Base-by-base conservation (phyloP, 2,888 invertebrate genomes). In the Ferrisia virgata region DNA sequence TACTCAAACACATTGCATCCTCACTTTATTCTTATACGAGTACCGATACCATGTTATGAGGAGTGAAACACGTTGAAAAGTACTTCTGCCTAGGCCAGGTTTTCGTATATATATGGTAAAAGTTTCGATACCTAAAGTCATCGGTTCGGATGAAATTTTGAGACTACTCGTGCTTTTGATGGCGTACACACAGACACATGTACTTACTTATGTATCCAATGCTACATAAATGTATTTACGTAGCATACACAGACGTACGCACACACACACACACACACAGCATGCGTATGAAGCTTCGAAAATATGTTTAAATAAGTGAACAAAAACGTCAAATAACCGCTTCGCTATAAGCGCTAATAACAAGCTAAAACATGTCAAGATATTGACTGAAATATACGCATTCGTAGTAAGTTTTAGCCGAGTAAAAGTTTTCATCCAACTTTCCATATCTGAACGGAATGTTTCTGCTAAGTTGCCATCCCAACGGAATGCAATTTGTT, bases 371-470 rank as follows among this genome's bases (percentile, higher is more conserved):
- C 64, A 64, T 28, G 64, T 64, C 64, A 64, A 64, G 64, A 64
- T 64, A 64, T 64, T 64, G 64, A 64, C 64, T 64, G 64, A 64
- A 64, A 28, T 64, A 64, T 64, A 64, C 28, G 64, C 64, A 64
- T 64, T 64, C 64, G 28, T 64, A 28, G 28, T 64, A 64, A 64
- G 64, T 64, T 64, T 64, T 64, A 58, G 28, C 13, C 64, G 5
- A 64, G 64, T 64, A 64, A 64, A 64, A 64, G 64, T 64, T 64
- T 64, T 64, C 64, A 64, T 64, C 64, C 64, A 64, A 64, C 64
- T 64, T 64, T 64, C 64, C 64, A 64, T 64, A 64, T 64, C 64
- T 64, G 64, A 64, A 64, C 64, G 64, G 64, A 64, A 64, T 64
- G 64, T 64, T 64, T 64, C 64, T 64, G 64, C 64, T 64, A 64